phyloP scores from a whole-genome alignment of 2,888 invertebrate species.

The Drosophila cognata region DNA sequence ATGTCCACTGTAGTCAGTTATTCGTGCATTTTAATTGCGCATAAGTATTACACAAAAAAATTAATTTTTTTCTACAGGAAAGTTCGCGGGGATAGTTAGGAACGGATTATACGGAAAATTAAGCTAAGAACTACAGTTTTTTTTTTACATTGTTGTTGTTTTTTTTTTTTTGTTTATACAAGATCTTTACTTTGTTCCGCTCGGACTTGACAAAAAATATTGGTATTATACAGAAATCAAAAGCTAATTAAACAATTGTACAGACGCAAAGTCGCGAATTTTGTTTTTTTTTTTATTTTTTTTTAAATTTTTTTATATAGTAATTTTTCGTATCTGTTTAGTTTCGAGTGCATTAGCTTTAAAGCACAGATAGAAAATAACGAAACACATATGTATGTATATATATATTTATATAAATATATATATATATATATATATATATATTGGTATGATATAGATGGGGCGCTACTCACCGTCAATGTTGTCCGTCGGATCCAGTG shows the following conservation, averaged over 20 bases:
- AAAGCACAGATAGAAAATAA: constrained; percentile 73
- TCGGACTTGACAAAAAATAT: constrained; percentile 38
- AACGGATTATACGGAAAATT: constrained; percentile 53
- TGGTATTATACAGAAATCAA: constrained; percentile 61
- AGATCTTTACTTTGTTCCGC: constrained; percentile 36
- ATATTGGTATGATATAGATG: constrained; percentile 31
- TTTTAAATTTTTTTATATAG: constrained; percentile 18
- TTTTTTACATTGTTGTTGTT: constrained; percentile 27
- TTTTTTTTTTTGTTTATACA: constrained; percentile 29
- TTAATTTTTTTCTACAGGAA: constrained; percentile 27
- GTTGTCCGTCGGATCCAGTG: constrained; percentile 90
- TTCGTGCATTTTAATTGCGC: constrained; percentile 21
- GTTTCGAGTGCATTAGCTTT: constrained; percentile 66
- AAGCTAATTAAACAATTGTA: constrained; percentile 53
- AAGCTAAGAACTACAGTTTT: constrained; percentile 63
- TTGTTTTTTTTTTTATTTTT: not conserved
- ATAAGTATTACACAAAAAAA: constrained; percentile 2
- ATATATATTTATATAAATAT: constrained; percentile 23
- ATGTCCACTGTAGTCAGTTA: constrained; percentile 23
- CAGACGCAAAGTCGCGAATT: constrained; percentile 39
- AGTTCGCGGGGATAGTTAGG: constrained; percentile 49
- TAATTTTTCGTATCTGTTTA: constrained; percentile 40
- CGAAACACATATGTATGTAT: constrained; percentile 31
- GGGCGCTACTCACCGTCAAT: constrained; percentile 89
- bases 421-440: constrained; percentile 16